Base-by-base conservation (phyloP, 2,888 invertebrate species). In the Drosophila lutescens region DNA sequence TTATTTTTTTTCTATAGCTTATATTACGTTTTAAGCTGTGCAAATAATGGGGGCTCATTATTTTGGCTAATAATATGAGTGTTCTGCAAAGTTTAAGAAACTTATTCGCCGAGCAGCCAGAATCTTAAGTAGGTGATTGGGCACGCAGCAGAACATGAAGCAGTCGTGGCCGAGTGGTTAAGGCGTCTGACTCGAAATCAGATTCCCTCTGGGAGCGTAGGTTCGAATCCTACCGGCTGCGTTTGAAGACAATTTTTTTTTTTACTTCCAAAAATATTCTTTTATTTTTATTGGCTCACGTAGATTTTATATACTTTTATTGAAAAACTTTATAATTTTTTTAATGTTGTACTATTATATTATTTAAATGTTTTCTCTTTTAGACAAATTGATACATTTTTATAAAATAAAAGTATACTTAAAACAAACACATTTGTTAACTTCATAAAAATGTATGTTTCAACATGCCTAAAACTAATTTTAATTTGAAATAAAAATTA, bases 151-250 rank as follows among this genome's bases (percentile, higher is more conserved):
- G 4, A 13, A 10, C 9, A 20, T 12, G 13, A 2, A 76, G 92
- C 92, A 91, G 91, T 91, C 91, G 91, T 91, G 92, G 91, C 91
- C 92, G 92, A 92, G 91, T 88, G 91, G 91, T 91, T 92, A 91
- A 92, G 91, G 92, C 92, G 91, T 92, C 92, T 92, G 91, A 92
- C 91, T 92, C 90, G 91, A 92, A 92, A 91, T 91, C 92, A 92
- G 92, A 92, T 95, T 95, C 95, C 95, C 95, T 95, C 95, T 95
- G 95, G 95, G 95, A 95, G 95, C 95, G 95, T 95, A 95, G 95
- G 95, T 95, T 95, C 95, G 95, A 95, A 94, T 95, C 95, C 95
- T 95, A 95, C 95, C 95, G 95, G 94, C 95, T 95, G 95, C 95
- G 95, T 4, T 17, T 0, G 8, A 34, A 50, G 89, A 30, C 0